Evolutionary conservation across 2,888 invertebrate species (phyloP), one percentile per base, ranked within the genome.

Genomic region (Danaus chrysippus): DNA sequence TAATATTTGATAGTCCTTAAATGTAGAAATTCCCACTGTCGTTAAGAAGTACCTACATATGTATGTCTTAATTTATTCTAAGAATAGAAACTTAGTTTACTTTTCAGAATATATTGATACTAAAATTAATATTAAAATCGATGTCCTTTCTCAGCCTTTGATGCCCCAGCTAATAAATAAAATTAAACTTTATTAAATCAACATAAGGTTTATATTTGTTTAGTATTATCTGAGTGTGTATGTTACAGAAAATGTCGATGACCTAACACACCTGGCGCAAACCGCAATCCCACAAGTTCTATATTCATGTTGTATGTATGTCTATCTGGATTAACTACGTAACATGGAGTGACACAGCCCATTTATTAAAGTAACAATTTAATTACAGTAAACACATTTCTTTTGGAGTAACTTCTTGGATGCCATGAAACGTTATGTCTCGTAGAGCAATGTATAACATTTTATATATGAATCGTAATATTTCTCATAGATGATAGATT

Each of bases 191-290:
- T 61, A 1, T 0, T 0, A 1, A 0, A 3, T 0, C 9, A 0
- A 0, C 1, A 17, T 66, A 68, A 58, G 60, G 63, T 61, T 56
- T 17, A 64, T 43, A 63, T 63, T 68, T 19, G 15, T 42, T 54
- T 59, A 58, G 8, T 23, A n/a, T n/a, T 9, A 46, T 1, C 42
- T 23, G 42, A 56, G 66, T 52, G 64, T 68, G 68, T 70, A 68
- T 66, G 74, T 68, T 70, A 72, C 68, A 71, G 71, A 68, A 58
- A 70, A 74, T 71, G 75, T 75, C 75, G 74, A 73, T 74, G 75
- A 75, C 75, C 74, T 66, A 72, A 71, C 71, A 69, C 74, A 74
- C 74, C 74, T 74, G 75, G 71, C 70, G 67, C 63, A 67, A 74
- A 75, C 74, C 73, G 71, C 75, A 73, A 72, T 71, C 69, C 69